Base-by-base conservation (phyloP, 1,140 invertebrate genomes). In the Acromyrmex charruanus region DNA sequence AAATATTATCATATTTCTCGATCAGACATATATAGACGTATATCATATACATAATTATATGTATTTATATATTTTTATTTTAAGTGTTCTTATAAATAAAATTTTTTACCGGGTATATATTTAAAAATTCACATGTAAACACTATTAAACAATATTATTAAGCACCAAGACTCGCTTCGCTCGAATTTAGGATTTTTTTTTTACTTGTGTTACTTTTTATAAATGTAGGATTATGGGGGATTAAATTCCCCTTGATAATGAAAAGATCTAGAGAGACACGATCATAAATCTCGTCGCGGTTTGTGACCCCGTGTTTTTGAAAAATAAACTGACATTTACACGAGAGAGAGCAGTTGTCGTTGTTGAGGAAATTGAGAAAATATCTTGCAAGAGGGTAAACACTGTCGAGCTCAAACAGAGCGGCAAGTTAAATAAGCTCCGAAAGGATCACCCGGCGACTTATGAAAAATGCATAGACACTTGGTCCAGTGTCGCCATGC, bases 391-490 rank as follows among this genome's bases (percentile, higher is more conserved):
- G 49, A 51, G 5, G 44, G 55, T 28, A 51, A 74, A 49, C 39
- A 12, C 35, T 3, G 14, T 18, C 31, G 7, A 3, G 28, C 25
- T 3, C 39, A 51, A 25, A 61, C 71, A 61, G 58, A 35, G 35
- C 55, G 80, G 21, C 31, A 55, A 84, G 69, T 84, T 75, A 84
- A 84, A 75, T 84, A 75, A 84, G 39, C 39, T 74, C 68, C 55
- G 80, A 18, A 65, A 39, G 63, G 28, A 72, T 82, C 79, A 25
- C 25, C 31, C 21, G 79, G 49, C 39, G 69, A 35, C 25, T 74
- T 74, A 84, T 84, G 69, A 84, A 84, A 84, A 51, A 84, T 84
- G 69, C 80, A 84, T 63, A 63, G 58, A 39, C 80, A 51, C 55
- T 63, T 51, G 53, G 68, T 61, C 53, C 39, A 28, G 25, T 58